These are phyloP conservation scores for Adelognathus sp. DNA, from an alignment of 2,888 invertebrate genomes.

Conservation along the genomic window DNA sequence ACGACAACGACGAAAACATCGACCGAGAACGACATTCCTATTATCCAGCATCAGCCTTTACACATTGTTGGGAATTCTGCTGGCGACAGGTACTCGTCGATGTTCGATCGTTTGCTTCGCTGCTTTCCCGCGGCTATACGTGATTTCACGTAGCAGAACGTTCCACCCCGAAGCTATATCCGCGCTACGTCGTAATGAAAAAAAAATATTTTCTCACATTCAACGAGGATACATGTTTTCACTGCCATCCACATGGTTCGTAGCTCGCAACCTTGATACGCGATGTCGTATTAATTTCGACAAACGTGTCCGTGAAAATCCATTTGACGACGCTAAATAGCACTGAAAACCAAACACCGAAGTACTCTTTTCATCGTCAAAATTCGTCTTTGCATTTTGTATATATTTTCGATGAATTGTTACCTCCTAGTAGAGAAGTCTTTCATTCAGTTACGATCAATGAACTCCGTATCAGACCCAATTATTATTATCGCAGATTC, in stretches of 20 bases:
- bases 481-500: too few relatives aligned
- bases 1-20: constrained; percentile 43
- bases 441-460: too few relatives aligned
- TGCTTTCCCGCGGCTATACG: constrained; percentile 48
- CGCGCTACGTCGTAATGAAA: constrained; percentile 6
- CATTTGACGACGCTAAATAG: neutral
- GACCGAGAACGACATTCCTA: constrained; percentile 62
- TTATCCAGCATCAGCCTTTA: constrained; percentile 61
- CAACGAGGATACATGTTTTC: neutral
- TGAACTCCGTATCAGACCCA: too few relatives aligned
- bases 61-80: constrained; percentile 62
- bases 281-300: neutral
- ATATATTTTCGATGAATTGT: neutral
- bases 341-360: neutral
- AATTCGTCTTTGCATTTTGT: neutral
- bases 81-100: constrained; percentile 64
- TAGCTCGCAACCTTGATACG: neutral
- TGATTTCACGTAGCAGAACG: constrained; percentile 40
- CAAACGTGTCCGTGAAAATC: neutral
- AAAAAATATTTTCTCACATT: constrained; percentile 1
- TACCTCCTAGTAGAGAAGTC: neutral
- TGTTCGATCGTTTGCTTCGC: constrained; percentile 61
- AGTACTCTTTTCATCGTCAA: neutral
- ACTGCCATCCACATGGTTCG: neutral
- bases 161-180: constrained; percentile 9